Conservation (phyloP, 1,140 invertebrate genomes). For the Pteromalus puparum region DNA sequence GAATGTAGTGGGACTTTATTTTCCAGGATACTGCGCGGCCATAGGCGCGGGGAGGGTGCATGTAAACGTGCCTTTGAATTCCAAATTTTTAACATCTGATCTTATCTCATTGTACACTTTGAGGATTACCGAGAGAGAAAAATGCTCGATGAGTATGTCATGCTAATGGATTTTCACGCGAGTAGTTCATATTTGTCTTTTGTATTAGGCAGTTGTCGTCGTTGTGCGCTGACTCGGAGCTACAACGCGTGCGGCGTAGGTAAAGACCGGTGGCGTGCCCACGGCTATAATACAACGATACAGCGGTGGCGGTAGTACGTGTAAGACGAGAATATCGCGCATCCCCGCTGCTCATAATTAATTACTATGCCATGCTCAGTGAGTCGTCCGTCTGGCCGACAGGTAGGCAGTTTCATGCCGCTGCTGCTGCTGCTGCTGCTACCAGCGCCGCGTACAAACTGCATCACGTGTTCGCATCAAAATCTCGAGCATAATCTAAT, state of each 20-base stretch:
- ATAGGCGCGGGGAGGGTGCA: too few species aligned
- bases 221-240: slow-evolving; percentile 1
- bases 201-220: not conserved
- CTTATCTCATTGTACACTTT: too few species aligned
- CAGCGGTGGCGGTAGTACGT: slow-evolving; percentile 7
- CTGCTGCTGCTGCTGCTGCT: too few species aligned
- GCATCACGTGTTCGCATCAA: slow-evolving; percentile 43
- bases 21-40: not conserved
- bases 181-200: slow-evolving; percentile 17
- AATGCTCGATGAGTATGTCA: too few species aligned
- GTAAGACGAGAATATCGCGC: slow-evolving; percentile 59
- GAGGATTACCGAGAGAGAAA: too few species aligned
- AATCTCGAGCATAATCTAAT: slow-evolving; percentile 48
- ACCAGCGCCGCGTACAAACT: slow-evolving; percentile 12
- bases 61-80: not conserved
- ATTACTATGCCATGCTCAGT: slow-evolving; percentile 69
- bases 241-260: not conserved
- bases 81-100: not conserved
- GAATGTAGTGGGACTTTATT: slow-evolving; percentile 13
- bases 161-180: slow-evolving; percentile 28
- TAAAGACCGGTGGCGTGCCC: slow-evolving; percentile 7
- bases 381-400: slow-evolving; percentile 66
- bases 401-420: slow-evolving; percentile 55
- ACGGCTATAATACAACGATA: not conserved
- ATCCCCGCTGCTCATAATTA: slow-evolving; percentile 70